Evolutionary conservation across 2,888 invertebrate species (phyloP), one percentile per base, ranked within the genome.

Genomic region (Drosophila rellima): DNA sequence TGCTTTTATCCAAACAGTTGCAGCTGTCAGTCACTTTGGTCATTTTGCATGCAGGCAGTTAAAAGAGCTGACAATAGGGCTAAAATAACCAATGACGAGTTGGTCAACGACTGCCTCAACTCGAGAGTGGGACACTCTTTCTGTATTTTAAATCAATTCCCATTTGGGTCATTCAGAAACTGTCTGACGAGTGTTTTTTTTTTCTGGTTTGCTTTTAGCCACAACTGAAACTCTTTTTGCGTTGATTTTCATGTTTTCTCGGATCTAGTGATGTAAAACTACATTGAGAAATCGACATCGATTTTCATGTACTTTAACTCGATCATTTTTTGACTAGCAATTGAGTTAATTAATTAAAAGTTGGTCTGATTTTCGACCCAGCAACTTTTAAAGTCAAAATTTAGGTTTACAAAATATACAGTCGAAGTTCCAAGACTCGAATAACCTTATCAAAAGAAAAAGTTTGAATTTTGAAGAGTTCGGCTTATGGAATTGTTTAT

Each of bases 31-130:
- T 59, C 39, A 40, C 59, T 31, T 6, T 39, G 29, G 40, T 40
- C 11, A 39, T 10, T 29, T 35, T 35, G 15, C n/a, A 31, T 63
- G 60, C 39, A 48, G 37, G 40, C 50, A 40, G 55, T 56, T 15
- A 61, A 65, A 80, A 69, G 52, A 23, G 60, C 60, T 61, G 60
- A 61, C 60, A 52, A 52, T 13, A 33, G 17, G 10, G 51, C 60
- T 40, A 18, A 31, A 17, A 10, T 11, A n/a, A 4, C 26, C 37
- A 40, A 15, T 23, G 31, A 33, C 23, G 20, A 59, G 52, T 45
- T 62, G 55, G 62, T 62, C 62, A 62, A 33, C 23, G 45, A 54
- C 47, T 48, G 40, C n/a, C 39, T 3, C 62, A 39, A 39, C 55
- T 47, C 13, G 37, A 31, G 40, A 31, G 18, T 52, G 51, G 17